Evolutionary conservation across 2,888 invertebrate species (phyloP), one percentile per base, ranked within the genome.

Genomic region (Papilio demoleus): DNA sequence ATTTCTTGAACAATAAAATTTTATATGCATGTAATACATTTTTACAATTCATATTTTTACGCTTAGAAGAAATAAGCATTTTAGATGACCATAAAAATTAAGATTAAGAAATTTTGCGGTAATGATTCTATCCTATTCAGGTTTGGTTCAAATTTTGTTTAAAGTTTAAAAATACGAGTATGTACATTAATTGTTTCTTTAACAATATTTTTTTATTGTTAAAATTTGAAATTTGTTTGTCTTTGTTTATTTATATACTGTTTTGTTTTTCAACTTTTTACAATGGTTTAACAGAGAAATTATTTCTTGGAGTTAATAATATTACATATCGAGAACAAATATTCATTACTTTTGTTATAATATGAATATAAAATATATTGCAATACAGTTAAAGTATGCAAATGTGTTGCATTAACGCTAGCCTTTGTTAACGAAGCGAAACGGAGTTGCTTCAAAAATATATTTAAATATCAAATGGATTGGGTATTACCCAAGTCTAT

Each of bases 1-100:
- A 73, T 70, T 19, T 34, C 45, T 68, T 61, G 65, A 71, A 69
- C 66, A 70, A 63, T 67, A 68, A 53, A 34, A 71, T 73, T 69
- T 63, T 19, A 14, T 22, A 22, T 34, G 22, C 42, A 9, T 31
- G 53, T 56, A 31, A 53, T n/a, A n/a, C 27, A 27, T 27, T 56
- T 31, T 31, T 31, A 53, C 9, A 53, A 31, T 53, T 53, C 9
- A 31, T 53, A 27, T 31, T 56, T 31, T 56, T 31, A 56, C 53
- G 53, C 53, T 53, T 27, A 1, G 11, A 50, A 45, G 17, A 22
- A 47, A 1, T 31, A 31, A 31, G 12, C 12, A 47, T 47, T 47
- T 47, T 47, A 47, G 12, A 47, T 4, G 47, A 22, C 47, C 22
- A 22, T 22, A 22, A 22, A 47, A 47, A 47, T 2, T 12, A 47